Base-by-base conservation (phyloP, 2,113 vertebrate species). In the Pao palembangensis region DNA sequence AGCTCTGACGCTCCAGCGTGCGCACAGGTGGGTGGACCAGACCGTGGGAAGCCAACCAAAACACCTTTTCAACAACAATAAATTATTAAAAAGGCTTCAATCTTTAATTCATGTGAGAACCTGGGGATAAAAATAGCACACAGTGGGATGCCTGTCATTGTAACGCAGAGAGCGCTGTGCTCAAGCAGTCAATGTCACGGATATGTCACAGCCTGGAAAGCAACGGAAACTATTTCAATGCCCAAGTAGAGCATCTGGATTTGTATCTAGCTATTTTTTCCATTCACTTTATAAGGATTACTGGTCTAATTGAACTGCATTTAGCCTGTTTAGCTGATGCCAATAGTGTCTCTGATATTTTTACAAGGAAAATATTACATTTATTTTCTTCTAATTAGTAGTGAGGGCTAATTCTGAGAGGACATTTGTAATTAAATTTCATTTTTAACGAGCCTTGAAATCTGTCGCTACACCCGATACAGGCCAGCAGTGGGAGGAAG, bases 91-190 rank as follows among this genome's bases (percentile, higher is more conserved):
- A 67, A 78, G 59, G 61, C 46, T 64, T 69, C 28, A 79, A 85
- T 88, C 60, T 88, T 86, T 89, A 73, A 85, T 84, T 83, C 75
- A 85, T 70, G 80, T 78, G 81, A 79, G 80, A 86, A 88, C 64
- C 67, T 64, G 70, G 23, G 38, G 68, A 63, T 79, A 87, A 76
- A 83, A 81, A 82, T 75, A 83, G 75, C 44, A 62, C 16, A 34
- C 14, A 31, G 53, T 17, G 46, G 63, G 46, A 58, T 61, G 25
- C 34, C 42, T 54, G 31, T 42, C 54, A 64, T 61, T 60, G 52
- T 55, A 71, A 58, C 41, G 56, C 18, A 51, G 57, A 51, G 31
- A 41, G 61, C 46, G 47, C 55, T 67, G 43, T 67, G 67, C 71
- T 49, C 17, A 81, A 58, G 69, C 59, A 69, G 69, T 79, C 56